Evolutionary conservation across 2,888 invertebrate genomes (phyloP), one percentile per base, ranked within the genome.

Genomic region (Orthonevra nobilis): DNA sequence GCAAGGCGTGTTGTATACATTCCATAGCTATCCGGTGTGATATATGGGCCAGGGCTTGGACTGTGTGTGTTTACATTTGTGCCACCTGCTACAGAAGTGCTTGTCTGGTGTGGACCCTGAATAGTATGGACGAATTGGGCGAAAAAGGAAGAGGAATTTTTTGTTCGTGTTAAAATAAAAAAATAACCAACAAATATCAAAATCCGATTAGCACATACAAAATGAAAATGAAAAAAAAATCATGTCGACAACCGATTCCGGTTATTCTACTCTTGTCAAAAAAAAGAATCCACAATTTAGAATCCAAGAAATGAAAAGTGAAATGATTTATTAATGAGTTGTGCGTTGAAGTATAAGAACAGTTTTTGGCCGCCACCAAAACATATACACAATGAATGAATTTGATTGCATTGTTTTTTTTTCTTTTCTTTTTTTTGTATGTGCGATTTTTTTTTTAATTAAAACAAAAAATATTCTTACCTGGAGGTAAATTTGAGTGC

Each of bases 401-500:
- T 44, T 46, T 6, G 6, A 54, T 72, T 23, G 6, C 14, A 54
- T 61, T 60, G 17, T 36, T 68, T 40, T 46, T 64, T 30, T 34
- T 48, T 10, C 15, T 20, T 58, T 48, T 40, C 34, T 30, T 40
- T 69, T 54, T 77, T 74, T 74, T 52, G 20, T 73, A 28, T 26
- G 42, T 36, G 52, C 36, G 56, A 56, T n/a, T n/a, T n/a, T n/a
- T n/a, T n/a, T n/a, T n/a, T n/a, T n/a, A n/a, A n/a, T 56, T 63
- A 36, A 50, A 23, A 23, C 30, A 38, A 34, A 10, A 17, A 42
- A 44, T 36, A 1, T 56, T 1, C 88, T 87, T 87, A 89, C 89
- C 89, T 89, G 89, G 82, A 89, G 86, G 84, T 89, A 89, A 84
- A 89, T 89, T 85, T 89, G 89, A 83, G 89, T 89, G 86, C 88